Evolutionary conservation across 2,888 invertebrate species (phyloP).

Genomic region (Lamproptera curius): DNA sequence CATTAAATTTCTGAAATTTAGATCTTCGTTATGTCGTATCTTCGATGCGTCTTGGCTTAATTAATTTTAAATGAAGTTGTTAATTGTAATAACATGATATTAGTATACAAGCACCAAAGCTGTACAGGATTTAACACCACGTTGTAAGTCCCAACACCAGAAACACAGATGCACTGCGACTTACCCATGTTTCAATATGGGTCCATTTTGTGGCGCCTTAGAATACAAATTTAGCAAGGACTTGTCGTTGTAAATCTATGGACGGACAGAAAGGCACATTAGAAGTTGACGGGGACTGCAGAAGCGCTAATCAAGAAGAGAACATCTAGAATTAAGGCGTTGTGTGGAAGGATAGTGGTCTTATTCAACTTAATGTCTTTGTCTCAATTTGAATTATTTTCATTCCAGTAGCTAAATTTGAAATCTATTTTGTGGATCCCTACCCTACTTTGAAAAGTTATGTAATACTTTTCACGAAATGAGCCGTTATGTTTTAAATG

Average conservation of each 20-base stretch:
- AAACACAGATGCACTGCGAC: slow-evolving; percentile 40
- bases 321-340: slow-evolving; percentile 7
- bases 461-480: too few relatives aligned
- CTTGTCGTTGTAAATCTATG: slow-evolving; percentile 83
- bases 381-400: too few relatives aligned
- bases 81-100: not conserved
- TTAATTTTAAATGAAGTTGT: too few relatives aligned
- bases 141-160: slow-evolving; percentile 4
- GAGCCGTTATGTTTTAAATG: too few relatives aligned
- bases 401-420: too few relatives aligned
- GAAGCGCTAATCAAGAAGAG: slow-evolving; percentile 3
- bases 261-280: slow-evolving; percentile 28
- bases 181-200: slow-evolving; percentile 84
- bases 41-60: too few relatives aligned
- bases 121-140: too few relatives aligned
- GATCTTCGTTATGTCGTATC: too few relatives aligned
- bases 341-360: not conserved
- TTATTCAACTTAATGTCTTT: too few relatives aligned
- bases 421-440: too few relatives aligned
- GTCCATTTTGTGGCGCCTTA: slow-evolving; percentile 80
- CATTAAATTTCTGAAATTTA: too few relatives aligned
- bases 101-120: slow-evolving; percentile 21
- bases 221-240: slow-evolving; percentile 84
- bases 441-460: too few relatives aligned
- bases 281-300: slow-evolving; percentile 13